Percentiles rank a stretch among this genome's conserved stretches.
These are phyloP conservation scores for Crypturellus tataupa DNA, from an alignment of 2,797 vertebrate genomes.

Conservation along the genomic window DNA sequence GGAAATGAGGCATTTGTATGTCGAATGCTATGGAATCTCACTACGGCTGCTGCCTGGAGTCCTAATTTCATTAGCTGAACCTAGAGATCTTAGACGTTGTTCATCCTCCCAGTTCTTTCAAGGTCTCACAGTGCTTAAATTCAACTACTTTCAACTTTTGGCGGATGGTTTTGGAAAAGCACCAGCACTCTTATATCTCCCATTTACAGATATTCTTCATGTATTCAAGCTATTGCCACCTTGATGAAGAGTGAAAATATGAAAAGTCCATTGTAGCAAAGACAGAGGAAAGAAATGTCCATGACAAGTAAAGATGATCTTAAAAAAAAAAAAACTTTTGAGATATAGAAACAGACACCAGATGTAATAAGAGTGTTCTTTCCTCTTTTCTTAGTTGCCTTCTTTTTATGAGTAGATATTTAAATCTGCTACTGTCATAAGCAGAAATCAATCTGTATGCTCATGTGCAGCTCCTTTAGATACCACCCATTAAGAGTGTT, in stretches of 20 bases:
- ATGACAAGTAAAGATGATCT: neutral
- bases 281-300: neutral
- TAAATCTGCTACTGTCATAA: neutral
- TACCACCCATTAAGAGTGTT: neutral
- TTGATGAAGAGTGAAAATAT: neutral
- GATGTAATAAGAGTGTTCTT: neutral
- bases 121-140: slow-evolving; percentile 60
- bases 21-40: slow-evolving; percentile 7
- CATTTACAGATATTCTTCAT: slow-evolving; percentile 38
- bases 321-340: neutral
- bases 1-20: neutral
- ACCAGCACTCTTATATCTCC: slow-evolving; percentile 28
- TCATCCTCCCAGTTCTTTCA: neutral
- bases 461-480: neutral
- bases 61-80: slow-evolving; percentile 47
- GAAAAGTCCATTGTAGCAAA: neutral
- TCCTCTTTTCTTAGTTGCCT: neutral
- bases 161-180: slow-evolving; percentile 53
- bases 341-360: neutral
- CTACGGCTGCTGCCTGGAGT: slow-evolving; percentile 16
- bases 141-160: slow-evolving; percentile 52
- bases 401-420: neutral
- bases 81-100: neutral
- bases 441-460: neutral
- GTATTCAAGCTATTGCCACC: slow-evolving; percentile 29